Evolutionary conservation across 2,797 vertebrate genomes (phyloP).

Genomic region (Taenioides sp.): DNA sequence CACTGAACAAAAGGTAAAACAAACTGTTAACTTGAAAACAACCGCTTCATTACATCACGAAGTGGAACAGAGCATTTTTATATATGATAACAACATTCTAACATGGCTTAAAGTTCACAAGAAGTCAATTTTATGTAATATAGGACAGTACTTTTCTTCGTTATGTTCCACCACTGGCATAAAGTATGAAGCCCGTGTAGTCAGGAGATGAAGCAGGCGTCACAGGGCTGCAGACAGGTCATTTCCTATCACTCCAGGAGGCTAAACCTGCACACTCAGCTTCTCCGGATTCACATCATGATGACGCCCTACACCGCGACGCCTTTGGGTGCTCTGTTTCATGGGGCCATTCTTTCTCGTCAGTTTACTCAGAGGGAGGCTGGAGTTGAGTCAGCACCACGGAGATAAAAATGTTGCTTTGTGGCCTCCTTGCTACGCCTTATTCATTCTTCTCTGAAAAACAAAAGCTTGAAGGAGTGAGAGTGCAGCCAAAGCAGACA

Average conservation of each 20-base stretch:
- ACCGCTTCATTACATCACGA: too few relatives aligned
- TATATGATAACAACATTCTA: too few relatives aligned
- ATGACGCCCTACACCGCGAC: conserved; percentile 50
- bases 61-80: too few relatives aligned
- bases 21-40: too few relatives aligned
- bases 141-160: too few relatives aligned
- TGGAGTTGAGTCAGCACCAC: conserved; percentile 75
- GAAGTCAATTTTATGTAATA: too few relatives aligned
- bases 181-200: conserved; percentile 26
- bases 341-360: conserved; percentile 78
- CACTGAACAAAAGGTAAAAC: too few relatives aligned
- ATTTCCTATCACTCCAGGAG: conserved; percentile 75
- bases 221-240: conserved; percentile 73
- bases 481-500: conserved; percentile 21
- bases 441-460: conserved; percentile 38
- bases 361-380: conserved; percentile 75
- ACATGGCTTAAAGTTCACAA: too few relatives aligned
- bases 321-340: conserved; percentile 62
- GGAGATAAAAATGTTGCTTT: conserved; percentile 65
- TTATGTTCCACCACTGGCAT: too few relatives aligned
- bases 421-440: conserved; percentile 58
- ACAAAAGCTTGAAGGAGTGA: conserved; percentile 29
- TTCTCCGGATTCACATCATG: conserved; percentile 71
- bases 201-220: conserved; percentile 72
- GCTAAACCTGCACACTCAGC: conserved; percentile 71